phyloP scores from a whole-genome alignment of 2,797 vertebrate genomes.

The Philypnodon macrostomus region DNA sequence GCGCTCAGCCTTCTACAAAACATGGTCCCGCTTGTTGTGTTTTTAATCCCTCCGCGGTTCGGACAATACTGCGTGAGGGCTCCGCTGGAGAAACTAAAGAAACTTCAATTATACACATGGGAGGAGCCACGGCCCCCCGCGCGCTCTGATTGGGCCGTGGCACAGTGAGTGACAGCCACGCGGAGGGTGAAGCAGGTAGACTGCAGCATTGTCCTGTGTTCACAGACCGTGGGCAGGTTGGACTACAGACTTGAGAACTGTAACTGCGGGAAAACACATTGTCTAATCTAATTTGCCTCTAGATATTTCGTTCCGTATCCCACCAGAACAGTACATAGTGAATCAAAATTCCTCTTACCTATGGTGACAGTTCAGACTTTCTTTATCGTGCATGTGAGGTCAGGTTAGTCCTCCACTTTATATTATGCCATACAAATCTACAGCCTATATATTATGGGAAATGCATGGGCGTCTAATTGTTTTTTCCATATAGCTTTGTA shows the following conservation, averaged over 20 bases:
- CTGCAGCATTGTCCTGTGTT: slow-evolving; percentile 19
- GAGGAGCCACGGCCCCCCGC: slow-evolving; percentile 65
- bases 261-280: no score
- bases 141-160: slow-evolving; percentile 74
- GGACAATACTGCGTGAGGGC: slow-evolving; percentile 65
- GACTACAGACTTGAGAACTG: not conserved
- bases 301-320: no score
- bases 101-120: slow-evolving; percentile 78
- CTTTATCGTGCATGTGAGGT: no score
- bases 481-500: no score
- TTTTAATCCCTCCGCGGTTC: slow-evolving; percentile 65
- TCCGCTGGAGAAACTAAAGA: slow-evolving; percentile 78
- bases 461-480: no score
- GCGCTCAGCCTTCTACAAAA: slow-evolving; percentile 68
- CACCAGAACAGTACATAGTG: no score
- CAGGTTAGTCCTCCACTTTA: no score
- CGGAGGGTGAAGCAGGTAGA: slow-evolving; percentile 69
- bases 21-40: slow-evolving; percentile 72
- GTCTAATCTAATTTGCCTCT: no score
- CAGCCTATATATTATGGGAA: no score
- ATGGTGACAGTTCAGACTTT: no score
- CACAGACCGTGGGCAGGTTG: slow-evolving; percentile 6
- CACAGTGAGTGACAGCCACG: slow-evolving; percentile 61
- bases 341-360: no score
- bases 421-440: no score